Evolutionary conservation across 2,113 vertebrate genomes (phyloP), one percentile per base, ranked within the genome.

Genomic region (Canis aureus): DNA sequence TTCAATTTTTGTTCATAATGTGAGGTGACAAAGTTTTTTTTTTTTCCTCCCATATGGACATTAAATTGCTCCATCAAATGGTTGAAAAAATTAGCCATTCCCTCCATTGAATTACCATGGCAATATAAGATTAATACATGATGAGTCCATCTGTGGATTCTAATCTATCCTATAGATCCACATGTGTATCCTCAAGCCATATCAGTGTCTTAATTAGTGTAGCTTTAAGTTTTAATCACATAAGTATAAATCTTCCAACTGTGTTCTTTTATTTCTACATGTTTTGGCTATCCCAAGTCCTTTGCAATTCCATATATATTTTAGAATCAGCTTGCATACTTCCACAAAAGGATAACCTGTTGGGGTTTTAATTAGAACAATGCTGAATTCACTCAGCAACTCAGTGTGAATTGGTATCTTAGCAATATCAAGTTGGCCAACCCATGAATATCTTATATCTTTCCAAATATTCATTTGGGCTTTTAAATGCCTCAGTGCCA

Each of bases 311-410:
- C 66, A 35, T 35, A 49, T 27, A 3, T 85, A 49, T 80, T 73
- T 80, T 73, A 55, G 43, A 85, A 80, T 86, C 49, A 73, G 27
- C 23, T 64, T 94, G 11, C 16, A 57, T 60, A 38, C 82, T 87
- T 95, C 49, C 7, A 76, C 59, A 79, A 78, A 67, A 59, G 53
- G 27, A 76, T 71, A 62, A 20, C 69, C 25, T 62, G 67, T 62
- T 35, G 32, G 32, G 9, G 38, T 83, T 94, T 91, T 78, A 87
- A 51, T 53, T 80, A 8, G 43, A 32, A 35, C 57, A 62, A 76
- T 83, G 11, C 43, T 94, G n/a, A 91, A 81, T 71, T 64, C 53
- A 89, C 62, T 89, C 55, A 93, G 38, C 51, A 97, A 89, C 49
- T 57, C 71, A 16, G 13, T 59, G 5, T 78, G 22, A 84, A 80